Conservation (phyloP, 2,113 vertebrate genomes). For the Osmerus eperlanus region DNA sequence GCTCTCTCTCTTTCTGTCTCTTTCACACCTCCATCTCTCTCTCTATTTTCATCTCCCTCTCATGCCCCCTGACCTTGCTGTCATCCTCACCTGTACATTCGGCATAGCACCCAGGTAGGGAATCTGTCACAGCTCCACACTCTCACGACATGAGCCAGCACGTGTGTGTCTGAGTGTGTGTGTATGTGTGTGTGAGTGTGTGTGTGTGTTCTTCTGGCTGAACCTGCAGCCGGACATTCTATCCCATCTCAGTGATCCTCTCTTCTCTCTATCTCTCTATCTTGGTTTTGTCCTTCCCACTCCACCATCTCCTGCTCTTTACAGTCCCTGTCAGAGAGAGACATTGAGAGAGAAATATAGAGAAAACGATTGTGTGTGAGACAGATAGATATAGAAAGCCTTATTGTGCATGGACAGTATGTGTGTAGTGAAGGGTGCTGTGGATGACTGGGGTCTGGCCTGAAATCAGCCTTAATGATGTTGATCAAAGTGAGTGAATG, state of each 20-base stretch:
- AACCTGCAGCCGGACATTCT: too few relatives aligned
- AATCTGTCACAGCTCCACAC: not conserved
- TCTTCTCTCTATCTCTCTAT: too few relatives aligned
- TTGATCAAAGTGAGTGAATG: conserved; percentile 57
- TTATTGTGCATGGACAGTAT: not conserved
- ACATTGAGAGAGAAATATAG: not conserved
- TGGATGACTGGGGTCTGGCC: conserved; percentile 42
- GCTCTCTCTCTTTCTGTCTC: not conserved
- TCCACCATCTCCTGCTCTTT: too few relatives aligned
- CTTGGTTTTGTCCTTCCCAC: too few relatives aligned
- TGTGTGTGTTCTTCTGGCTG: too few relatives aligned
- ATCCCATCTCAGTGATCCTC: too few relatives aligned
- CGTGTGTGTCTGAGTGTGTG: too few relatives aligned
- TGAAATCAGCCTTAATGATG: conserved; percentile 57
- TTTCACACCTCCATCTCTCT: not conserved
- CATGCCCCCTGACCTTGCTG: not conserved
- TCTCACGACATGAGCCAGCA: not conserved
- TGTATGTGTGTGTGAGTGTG: too few relatives aligned
- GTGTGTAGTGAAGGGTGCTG: conserved; percentile 21
- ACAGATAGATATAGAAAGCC: not conserved
- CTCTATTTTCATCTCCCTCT: not conserved
- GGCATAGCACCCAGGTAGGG: not conserved
- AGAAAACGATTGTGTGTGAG: not conserved
- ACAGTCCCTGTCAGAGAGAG: not conserved
- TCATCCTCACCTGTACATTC: not conserved